These are phyloP conservation scores for Hyperopisus bebe DNA, from an alignment of 2,113 vertebrate species.

Conservation along the genomic window DNA sequence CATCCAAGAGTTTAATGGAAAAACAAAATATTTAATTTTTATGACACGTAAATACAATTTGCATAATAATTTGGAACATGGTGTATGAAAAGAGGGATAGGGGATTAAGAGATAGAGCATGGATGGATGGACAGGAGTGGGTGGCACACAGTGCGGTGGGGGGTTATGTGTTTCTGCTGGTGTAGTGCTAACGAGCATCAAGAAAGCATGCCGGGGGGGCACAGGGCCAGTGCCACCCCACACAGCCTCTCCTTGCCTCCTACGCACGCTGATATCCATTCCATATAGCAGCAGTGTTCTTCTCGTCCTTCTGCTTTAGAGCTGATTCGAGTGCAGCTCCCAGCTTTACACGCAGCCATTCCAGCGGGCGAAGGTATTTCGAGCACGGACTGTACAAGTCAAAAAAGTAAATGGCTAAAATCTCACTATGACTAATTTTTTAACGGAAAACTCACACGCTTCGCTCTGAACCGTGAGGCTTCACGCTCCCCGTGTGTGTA, in stretches of 20 bases:
- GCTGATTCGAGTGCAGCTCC: neutral
- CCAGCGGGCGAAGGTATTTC: neutral
- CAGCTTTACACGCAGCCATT: neutral
- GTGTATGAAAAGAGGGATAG: neutral
- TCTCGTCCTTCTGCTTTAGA: neutral
- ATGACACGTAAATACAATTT: no score
- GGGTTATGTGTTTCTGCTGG: neutral
- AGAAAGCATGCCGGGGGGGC: neutral
- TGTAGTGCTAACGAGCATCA: neutral
- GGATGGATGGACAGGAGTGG: neutral
- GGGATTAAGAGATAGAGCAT: neutral
- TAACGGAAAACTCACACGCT: neutral
- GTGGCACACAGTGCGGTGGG: neutral
- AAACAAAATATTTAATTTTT: no score
- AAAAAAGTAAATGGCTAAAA: neutral
- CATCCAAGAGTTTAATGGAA: no score
- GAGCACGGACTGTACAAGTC: neutral
- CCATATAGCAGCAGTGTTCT: neutral
- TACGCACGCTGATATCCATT: neutral
- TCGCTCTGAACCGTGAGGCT: neutral
- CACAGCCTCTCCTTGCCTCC: neutral
- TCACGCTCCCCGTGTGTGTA: neutral
- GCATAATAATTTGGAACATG: no score
- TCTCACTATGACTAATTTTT: neutral
- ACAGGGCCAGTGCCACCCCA: neutral